Evolutionary conservation across 2,797 vertebrate genomes (phyloP), one percentile per base, ranked within the genome.

Genomic region (Typhlichthys eigenmanni): DNA sequence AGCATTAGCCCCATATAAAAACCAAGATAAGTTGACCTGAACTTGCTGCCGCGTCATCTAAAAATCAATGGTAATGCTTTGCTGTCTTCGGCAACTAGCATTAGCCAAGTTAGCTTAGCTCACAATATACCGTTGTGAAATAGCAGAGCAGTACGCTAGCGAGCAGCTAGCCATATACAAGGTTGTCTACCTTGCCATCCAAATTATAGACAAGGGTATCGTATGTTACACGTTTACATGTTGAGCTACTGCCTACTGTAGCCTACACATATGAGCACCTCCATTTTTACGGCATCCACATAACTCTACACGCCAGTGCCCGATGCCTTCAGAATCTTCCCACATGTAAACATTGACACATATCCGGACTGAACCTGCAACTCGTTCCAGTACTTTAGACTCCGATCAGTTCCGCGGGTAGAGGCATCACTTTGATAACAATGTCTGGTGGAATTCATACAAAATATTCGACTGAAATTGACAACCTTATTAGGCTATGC

Each of bases 1-100:
- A 49, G 13, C n/a, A 16, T 63, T 58, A 59, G 11, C 51, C 3
- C 29, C 51, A 57, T 63, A 9, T 13, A 13, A 12, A 47, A 47
- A 58, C 73, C 45, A 12, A 11, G 82, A 85, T 80, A 13, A 58
- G 79, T 84, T 83, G 76, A 52, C 50, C 7, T 19, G 11, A 81
- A 66, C 9, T 58, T 49, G 43, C 64, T 58, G 66, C 69, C 77
- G 82, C 65, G 81, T 87, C 81, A 81, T 29, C 66, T 17, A 55
- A 32, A 60, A 66, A 75, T 58, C 71, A 24, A 32, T 1, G 56
- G 73, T 56, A 55, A 84, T 74, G 71, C 74, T 43, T 62, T n/a
- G 74, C 60, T 87, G 86, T 68, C 69, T 17, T 13, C 5, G 53
- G 19, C 32, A 13, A 13, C 17, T 5, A 16, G 12, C 17, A 81